phyloP scores from a whole-genome alignment of 2,888 invertebrate species.

The Hypolimnas misippus region DNA sequence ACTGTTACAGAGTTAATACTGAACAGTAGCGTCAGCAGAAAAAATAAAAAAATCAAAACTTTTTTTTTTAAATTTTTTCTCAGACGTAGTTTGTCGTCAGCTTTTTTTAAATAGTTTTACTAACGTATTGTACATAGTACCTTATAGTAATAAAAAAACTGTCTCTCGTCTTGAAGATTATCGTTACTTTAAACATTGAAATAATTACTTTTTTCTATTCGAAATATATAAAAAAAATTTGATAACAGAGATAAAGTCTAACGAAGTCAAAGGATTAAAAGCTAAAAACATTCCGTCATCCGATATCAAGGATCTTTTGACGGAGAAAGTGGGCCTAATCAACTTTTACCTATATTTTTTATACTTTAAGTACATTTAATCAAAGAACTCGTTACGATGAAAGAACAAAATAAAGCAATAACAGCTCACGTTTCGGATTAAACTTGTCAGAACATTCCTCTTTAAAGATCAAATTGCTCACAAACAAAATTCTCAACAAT shows the following conservation, averaged over 20 bases:
- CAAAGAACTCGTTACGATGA: slow-evolving; percentile 16
- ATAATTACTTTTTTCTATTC: too few relatives aligned
- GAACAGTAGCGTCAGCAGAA: slow-evolving; percentile 32
- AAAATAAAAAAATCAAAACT: background rate
- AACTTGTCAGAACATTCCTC: slow-evolving; percentile 22
- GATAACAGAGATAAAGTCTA: too few relatives aligned
- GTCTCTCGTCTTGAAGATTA: too few relatives aligned
- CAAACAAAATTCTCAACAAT: slow-evolving; percentile 33
- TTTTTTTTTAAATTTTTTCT: background rate
- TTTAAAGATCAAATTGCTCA: slow-evolving; percentile 25
- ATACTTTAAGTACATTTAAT: slow-evolving; percentile 13
- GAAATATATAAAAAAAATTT: too few relatives aligned
- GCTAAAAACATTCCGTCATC: slow-evolving; percentile 23
- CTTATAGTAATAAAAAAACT: too few relatives aligned
- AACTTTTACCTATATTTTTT: slow-evolving; percentile 12
- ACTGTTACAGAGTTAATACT: slow-evolving; percentile 43
- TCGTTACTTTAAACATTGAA: too few relatives aligned
- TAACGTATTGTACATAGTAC: too few relatives aligned
- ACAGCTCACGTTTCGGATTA: slow-evolving; percentile 26
- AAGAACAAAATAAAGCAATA: slow-evolving; percentile 25
- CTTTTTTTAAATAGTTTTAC: too few relatives aligned
- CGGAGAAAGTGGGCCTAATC: background rate
- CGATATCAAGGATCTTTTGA: slow-evolving; percentile 15
- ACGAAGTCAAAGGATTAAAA: slow-evolving; percentile 36
- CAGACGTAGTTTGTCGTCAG: too few relatives aligned